Percentiles rank a stretch among this genome's conserved stretches.
Evolutionary conservation across 2,888 invertebrate species (phyloP).

Genomic region (Mystacides longicornis): DNA sequence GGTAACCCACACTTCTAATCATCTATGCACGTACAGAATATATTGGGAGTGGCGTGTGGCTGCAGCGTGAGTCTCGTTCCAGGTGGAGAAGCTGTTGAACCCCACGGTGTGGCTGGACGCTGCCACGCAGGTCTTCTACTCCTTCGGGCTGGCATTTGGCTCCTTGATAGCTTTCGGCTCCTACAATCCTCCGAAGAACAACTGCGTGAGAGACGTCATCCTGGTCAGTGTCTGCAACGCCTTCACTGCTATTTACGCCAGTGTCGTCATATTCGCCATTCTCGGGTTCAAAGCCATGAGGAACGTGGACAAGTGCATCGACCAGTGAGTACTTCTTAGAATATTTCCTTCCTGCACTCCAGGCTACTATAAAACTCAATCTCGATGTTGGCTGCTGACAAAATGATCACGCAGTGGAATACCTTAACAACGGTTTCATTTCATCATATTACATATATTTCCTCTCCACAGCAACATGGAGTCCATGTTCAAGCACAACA

Average conservation of each 20-base stretch:
- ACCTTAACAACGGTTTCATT: not conserved
- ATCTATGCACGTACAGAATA: not conserved
- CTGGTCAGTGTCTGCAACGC: conserved; percentile 89
- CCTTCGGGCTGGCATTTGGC: conserved; percentile 90
- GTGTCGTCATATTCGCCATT: conserved; percentile 90
- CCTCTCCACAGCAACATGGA: conserved; percentile 44
- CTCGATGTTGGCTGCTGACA: not conserved
- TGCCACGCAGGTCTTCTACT: conserved; percentile 95
- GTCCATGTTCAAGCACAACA: conserved; percentile 38
- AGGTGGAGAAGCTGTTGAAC: conserved; percentile 77
- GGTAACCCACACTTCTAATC: conserved; percentile 46
- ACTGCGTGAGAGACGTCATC: conserved; percentile 87
- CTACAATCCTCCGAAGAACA: conserved; percentile 91
- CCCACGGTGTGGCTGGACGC: conserved; percentile 94
- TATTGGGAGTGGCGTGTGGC: no score
- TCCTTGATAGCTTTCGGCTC: conserved; percentile 93
- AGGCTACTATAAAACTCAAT: not conserved
- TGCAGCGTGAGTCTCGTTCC: conserved; percentile 24
- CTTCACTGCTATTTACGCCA: conserved; percentile 89
- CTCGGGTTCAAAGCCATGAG: conserved; percentile 93
- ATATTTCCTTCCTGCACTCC: no score
- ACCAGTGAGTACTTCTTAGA: conserved; percentile 47
- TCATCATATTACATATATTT: not conserved
- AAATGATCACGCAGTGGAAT: not conserved
- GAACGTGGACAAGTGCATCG: conserved; percentile 79